Evolutionary conservation across 2,797 vertebrate species (phyloP).

Genomic region (Pempheris klunzingeri): DNA sequence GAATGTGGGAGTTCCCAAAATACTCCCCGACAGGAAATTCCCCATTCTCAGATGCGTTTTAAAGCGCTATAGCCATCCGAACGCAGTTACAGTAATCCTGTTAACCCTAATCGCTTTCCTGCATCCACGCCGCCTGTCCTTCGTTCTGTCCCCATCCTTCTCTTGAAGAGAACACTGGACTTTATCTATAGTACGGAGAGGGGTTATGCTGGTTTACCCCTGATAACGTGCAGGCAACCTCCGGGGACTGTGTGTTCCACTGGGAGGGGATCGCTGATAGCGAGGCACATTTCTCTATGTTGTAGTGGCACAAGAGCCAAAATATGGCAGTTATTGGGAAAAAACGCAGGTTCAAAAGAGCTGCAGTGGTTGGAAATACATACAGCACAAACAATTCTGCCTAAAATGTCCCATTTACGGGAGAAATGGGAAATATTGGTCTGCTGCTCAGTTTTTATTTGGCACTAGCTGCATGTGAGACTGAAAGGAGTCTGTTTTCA

Average conservation of each 20-base stretch:
- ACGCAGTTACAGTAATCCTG: conserved; percentile 84
- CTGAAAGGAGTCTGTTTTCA: background rate
- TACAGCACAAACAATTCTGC: conserved; percentile 41
- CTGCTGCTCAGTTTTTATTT: conserved; percentile 8
- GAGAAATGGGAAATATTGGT: conserved; percentile 22
- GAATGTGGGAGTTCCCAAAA: conserved; percentile 86
- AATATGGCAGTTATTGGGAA: background rate
- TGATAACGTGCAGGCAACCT: conserved; percentile 62
- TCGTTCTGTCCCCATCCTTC: conserved; percentile 51
- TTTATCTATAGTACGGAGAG: conserved; percentile 57
- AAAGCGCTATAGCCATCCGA: conserved; percentile 75
- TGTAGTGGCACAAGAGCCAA: conserved; percentile 28
- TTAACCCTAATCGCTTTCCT: conserved; percentile 85
- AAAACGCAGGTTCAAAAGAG: conserved; percentile 26
- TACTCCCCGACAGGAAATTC: conserved; percentile 87
- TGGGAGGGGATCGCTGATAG: conserved; percentile 52
- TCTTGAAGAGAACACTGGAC: conserved; percentile 45
- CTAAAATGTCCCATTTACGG: conserved; percentile 24
- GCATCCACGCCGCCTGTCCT: conserved; percentile 73
- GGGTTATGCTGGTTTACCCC: conserved; percentile 57
- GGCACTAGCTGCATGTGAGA: conserved; percentile 17
- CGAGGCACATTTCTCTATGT: conserved; percentile 1
- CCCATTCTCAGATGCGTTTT: conserved; percentile 82
- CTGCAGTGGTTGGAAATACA: conserved; percentile 29
- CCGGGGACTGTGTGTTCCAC: conserved; percentile 42